Conservation (phyloP, 1,140 invertebrate genomes). For the Caligus rogercresseyi region DNA sequence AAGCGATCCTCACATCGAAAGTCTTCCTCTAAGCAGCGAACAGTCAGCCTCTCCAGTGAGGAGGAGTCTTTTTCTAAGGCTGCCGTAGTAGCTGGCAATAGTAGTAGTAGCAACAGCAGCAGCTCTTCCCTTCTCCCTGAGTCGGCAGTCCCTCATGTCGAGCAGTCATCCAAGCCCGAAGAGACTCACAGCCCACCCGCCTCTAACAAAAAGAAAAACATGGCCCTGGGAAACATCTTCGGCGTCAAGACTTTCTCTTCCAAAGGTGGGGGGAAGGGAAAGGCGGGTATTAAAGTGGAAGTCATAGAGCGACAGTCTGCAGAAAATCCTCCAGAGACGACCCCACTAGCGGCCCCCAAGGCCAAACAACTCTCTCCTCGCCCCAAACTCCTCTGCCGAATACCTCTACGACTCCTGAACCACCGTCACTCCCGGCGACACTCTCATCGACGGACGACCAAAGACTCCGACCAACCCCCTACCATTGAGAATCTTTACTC, state of each 20-base stretch:
- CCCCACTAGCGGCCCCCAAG: not conserved
- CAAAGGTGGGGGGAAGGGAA: not conserved
- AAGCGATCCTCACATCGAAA: not conserved
- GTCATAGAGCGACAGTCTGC: not conserved
- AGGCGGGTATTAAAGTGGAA: not conserved
- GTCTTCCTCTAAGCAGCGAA: not conserved
- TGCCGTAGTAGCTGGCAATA: too few species aligned
- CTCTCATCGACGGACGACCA: not conserved
- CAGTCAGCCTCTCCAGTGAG: not conserved
- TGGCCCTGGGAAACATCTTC: not conserved
- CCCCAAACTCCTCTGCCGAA: not conserved
- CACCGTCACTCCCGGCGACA: not conserved
- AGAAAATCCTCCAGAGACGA: not conserved
- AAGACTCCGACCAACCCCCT: too few species aligned
- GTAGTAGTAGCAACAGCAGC: not conserved
- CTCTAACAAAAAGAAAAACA: not conserved
- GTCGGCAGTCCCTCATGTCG: not conserved
- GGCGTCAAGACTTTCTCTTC: not conserved
- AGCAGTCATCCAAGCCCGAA: not conserved
- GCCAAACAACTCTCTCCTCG: not conserved
- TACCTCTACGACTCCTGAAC: not conserved
- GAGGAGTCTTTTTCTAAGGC: not conserved
- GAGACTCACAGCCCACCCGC: not conserved
- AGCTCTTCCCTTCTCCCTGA: not conserved
- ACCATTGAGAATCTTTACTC: not conserved